phyloP scores from a whole-genome alignment of 2,888 invertebrate genomes.

The Watsonalla cultraria region DNA sequence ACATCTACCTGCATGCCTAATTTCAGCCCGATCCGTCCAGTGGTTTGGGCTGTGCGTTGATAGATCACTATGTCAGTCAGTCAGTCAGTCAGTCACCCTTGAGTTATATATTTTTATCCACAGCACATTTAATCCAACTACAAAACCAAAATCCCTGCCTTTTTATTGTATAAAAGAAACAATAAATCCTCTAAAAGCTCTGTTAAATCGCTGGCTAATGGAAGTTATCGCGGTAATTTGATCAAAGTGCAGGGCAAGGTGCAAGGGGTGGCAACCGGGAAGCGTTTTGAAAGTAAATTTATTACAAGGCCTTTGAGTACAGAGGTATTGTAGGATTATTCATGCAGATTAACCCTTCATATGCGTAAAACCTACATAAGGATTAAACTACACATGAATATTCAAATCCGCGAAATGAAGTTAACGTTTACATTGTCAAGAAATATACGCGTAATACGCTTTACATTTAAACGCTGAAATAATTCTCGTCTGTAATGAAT shows the following conservation, averaged over 20 bases:
- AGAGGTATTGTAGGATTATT: conserved; percentile 20
- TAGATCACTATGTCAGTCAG: no score
- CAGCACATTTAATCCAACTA: no score
- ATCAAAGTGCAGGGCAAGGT: conserved; percentile 25
- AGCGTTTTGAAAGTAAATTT: conserved; percentile 29
- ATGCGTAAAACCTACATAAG: conserved; percentile 9
- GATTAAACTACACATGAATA: conserved; percentile 15
- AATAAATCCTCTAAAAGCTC: not conserved
- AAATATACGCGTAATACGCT: not conserved
- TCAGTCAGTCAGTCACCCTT: no score
- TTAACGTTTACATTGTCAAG: conserved; percentile 3
- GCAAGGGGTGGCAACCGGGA: conserved; percentile 28
- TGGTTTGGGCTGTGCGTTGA: no score
- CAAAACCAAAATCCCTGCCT: no score
- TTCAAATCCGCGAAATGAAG: conserved; percentile 12
- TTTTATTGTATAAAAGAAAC: not conserved
- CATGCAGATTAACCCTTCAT: conserved; percentile 21
- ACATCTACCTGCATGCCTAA: no score
- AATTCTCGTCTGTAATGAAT: not conserved
- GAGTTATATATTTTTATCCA: no score
- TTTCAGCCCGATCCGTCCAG: no score
- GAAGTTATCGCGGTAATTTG: conserved; percentile 19
- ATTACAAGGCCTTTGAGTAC: conserved; percentile 24
- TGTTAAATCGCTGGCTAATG: conserved; percentile 12
- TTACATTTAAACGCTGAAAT: not conserved